Percentiles rank a stretch among this genome's conserved stretches.
Conservation (phyloP, 2,797 vertebrate genomes). For the Gymnothorax javanicus region DNA sequence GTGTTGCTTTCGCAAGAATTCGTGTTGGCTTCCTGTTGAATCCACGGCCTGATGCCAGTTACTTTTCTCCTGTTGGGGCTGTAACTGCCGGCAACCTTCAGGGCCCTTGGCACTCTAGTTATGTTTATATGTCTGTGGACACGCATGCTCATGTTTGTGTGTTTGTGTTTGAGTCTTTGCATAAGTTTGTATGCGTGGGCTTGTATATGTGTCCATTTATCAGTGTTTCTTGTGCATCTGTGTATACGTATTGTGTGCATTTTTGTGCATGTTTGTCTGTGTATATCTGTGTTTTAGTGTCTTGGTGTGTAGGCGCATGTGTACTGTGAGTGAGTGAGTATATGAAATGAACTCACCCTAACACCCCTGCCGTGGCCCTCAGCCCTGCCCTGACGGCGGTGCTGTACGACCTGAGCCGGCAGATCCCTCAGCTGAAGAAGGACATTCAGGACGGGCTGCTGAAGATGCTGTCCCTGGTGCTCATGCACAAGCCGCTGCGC, state of each 20-base stretch:
- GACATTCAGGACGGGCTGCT: slow-evolving; percentile 97
- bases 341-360: neutral
- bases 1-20: no score
- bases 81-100: no score
- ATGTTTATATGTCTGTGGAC: no score
- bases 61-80: no score
- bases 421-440: slow-evolving; percentile 96
- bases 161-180: neutral
- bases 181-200: neutral
- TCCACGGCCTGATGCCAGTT: no score
- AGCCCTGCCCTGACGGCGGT: slow-evolving; percentile 96
- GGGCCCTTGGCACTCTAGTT: no score
- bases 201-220: neutral
- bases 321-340: neutral
- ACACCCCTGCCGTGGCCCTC: neutral
- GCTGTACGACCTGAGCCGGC: slow-evolving; percentile 94
- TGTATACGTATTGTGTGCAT: neutral
- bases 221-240: neutral
- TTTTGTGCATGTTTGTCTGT: neutral
- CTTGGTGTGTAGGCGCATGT: neutral
- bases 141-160: no score
- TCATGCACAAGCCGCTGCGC: slow-evolving; percentile 96
- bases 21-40: no score
- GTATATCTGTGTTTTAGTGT: neutral
- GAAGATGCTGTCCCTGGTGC: slow-evolving; percentile 96